A percentile compares a stretch with the other conserved stretches of the same genome.
phyloP scores from a whole-genome alignment of 1,140 invertebrate genomes.

The Microplitis demolitor region DNA sequence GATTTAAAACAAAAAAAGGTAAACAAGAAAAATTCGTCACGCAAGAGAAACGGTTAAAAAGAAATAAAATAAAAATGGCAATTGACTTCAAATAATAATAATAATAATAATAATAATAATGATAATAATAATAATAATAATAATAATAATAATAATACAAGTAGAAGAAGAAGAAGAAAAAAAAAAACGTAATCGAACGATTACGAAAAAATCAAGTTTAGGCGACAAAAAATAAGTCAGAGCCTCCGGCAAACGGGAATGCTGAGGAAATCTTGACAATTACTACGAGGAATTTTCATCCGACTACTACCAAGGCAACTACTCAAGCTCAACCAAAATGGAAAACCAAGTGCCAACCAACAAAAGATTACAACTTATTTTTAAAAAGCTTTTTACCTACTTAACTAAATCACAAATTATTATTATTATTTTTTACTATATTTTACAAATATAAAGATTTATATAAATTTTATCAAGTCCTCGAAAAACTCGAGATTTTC shows the following conservation, averaged over 20 bases:
- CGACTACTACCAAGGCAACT: background rate
- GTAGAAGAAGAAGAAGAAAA: background rate
- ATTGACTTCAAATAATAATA: background rate
- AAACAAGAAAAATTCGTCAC: background rate
- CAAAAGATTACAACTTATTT: background rate
- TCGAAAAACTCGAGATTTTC: too few relatives aligned
- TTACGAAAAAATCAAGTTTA: slow-evolving; percentile 1
- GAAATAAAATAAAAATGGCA: background rate
- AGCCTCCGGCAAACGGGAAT: slow-evolving; percentile 15
- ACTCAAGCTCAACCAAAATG: background rate
- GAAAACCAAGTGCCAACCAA: background rate
- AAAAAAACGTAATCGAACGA: background rate
- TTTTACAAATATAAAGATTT: too few relatives aligned
- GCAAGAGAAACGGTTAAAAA: background rate
- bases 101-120: background rate
- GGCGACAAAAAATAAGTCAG: slow-evolving; percentile 8
- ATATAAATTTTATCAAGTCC: too few relatives aligned
- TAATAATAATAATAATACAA: background rate
- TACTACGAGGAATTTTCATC: slow-evolving; percentile 11
- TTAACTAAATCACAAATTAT: too few relatives aligned
- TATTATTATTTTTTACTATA: too few relatives aligned
- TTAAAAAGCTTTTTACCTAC: too few relatives aligned
- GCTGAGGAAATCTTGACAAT: slow-evolving; percentile 1
- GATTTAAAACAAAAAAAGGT: background rate
- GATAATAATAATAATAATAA: background rate